Evolutionary conservation across 2,113 vertebrate species (phyloP).

Genomic region (Heterocephalus glaber): DNA sequence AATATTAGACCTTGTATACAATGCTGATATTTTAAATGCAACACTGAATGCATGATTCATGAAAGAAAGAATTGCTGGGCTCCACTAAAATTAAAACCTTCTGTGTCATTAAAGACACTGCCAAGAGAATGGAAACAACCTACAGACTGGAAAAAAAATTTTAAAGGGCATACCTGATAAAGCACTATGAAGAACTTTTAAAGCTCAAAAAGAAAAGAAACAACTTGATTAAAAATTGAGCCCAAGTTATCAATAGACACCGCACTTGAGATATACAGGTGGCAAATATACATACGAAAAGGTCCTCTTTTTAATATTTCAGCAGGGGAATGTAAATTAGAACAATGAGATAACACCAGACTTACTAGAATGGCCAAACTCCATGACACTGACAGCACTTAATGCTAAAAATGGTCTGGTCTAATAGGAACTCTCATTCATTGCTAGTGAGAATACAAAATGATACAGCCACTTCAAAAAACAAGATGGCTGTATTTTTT

Average conservation of each 20-base stretch:
- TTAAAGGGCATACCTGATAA: not conserved
- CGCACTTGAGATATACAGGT: not conserved
- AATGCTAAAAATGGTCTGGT: not conserved
- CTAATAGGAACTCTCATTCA: not conserved
- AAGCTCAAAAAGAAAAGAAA: not conserved
- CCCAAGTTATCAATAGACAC: not conserved
- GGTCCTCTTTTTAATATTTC: not conserved
- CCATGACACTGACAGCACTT: not conserved
- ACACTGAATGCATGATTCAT: not conserved
- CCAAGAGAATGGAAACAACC: not conserved
- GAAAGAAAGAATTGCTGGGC: not conserved
- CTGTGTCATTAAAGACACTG: not conserved
- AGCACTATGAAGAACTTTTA: not conserved
- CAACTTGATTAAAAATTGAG: not conserved
- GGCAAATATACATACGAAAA: not conserved
- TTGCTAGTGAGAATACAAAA: not conserved
- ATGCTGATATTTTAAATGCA: not conserved
- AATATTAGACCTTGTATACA: not conserved
- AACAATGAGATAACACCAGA: not conserved
- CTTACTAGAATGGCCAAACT: not conserved
- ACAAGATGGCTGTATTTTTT: too few species aligned
- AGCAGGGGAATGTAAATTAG: not conserved
- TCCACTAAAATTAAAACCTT: not conserved
- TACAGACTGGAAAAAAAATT: not conserved
- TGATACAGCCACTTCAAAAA: not conserved